A percentile compares a stretch with the other conserved stretches of the same genome.
Conservation (phyloP, 1,140 invertebrate genomes). For the Cotesia typhae region DNA sequence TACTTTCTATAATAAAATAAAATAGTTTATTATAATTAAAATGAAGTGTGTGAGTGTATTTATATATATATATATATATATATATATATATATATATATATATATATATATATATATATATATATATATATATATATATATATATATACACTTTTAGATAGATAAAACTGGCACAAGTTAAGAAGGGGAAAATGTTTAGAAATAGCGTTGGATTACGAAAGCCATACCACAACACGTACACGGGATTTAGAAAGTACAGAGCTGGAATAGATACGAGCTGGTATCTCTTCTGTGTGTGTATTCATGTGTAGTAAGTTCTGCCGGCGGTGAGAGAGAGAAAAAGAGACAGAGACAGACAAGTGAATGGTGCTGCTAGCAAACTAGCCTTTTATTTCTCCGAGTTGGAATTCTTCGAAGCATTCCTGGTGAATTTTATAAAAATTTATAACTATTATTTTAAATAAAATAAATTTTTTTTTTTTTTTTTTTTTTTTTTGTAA, state of each 20-base stretch:
- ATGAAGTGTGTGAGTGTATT: no score
- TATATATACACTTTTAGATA: neutral
- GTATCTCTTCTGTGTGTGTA: neutral
- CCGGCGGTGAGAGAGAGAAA: neutral
- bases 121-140: neutral
- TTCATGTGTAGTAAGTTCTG: neutral
- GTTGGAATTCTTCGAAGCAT: neutral
- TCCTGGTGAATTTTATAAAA: neutral
- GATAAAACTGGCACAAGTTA: neutral
- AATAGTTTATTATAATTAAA: neutral
- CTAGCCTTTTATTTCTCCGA: conserved; percentile 7
- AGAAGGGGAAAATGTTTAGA: conserved; percentile 30
- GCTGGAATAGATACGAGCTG: conserved; percentile 27
- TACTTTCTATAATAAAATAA: conserved; percentile 4
- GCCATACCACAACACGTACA: conserved; percentile 61
- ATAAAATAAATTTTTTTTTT: neutral
- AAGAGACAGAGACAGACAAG: conserved; percentile 39
- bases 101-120: no score
- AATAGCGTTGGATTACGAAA: conserved; percentile 34
- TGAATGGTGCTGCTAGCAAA: conserved; percentile 48
- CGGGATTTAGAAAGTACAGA: conserved; percentile 66
- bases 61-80: neutral
- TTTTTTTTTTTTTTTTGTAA: neutral
- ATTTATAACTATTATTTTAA: neutral
- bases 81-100: no score